phyloP scores from a whole-genome alignment of 2,888 invertebrate species.

The Ectropis crepuscularia region DNA sequence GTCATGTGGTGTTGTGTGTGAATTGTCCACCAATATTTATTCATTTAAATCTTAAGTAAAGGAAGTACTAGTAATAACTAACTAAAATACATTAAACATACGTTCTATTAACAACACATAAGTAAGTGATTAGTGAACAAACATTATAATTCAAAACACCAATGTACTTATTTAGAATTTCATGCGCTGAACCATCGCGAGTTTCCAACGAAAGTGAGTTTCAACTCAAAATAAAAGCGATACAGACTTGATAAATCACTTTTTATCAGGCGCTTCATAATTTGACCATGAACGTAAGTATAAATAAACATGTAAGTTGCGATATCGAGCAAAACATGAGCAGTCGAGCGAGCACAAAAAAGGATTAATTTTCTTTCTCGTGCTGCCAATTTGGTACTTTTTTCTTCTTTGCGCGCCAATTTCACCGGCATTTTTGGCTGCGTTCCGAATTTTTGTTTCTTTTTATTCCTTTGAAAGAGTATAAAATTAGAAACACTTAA shows the following conservation, averaged over 20 bases:
- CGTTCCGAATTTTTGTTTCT: neutral
- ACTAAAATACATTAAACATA: no score
- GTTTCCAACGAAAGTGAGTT: no score
- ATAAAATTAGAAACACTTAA: neutral
- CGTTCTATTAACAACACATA: no score
- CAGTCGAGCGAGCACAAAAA: slow-evolving; percentile 11
- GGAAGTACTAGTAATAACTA: no score
- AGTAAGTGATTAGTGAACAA: no score
- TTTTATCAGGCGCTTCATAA: neutral
- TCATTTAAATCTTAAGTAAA: no score
- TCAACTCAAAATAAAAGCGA: neutral
- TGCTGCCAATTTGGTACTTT: slow-evolving; percentile 11
- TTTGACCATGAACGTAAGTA: slow-evolving; percentile 1
- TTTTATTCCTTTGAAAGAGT: neutral
- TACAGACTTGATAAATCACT: slow-evolving; percentile 1
- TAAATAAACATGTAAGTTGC: slow-evolving; percentile 5
- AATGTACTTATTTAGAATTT: no score
- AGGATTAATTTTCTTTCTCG: neutral
- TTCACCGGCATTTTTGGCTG: slow-evolving; percentile 5
- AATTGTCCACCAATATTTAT: no score
- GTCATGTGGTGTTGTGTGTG: no score
- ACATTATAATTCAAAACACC: no score
- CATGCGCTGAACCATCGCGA: no score
- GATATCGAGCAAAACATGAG: slow-evolving; percentile 9
- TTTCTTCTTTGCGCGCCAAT: slow-evolving; percentile 2